These are phyloP conservation scores for Aphaenogaster ashmeadi DNA, from an alignment of 1,140 invertebrate genomes.

Conservation along the genomic window DNA sequence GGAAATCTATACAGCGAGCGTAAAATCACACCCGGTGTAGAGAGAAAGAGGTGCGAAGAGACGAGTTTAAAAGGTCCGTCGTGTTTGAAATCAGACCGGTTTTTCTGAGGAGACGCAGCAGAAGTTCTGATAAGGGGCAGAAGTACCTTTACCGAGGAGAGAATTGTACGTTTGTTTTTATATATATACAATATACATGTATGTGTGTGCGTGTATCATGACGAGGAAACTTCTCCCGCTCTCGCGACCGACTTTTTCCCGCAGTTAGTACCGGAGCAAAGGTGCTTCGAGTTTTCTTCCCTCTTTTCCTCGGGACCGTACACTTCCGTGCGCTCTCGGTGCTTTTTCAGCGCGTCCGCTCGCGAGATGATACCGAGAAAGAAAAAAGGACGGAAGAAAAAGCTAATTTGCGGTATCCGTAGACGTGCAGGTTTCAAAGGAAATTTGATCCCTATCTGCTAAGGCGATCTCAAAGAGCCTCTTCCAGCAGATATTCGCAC, in stretches of 20 bases:
- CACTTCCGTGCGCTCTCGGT: background rate
- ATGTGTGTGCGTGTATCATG: background rate
- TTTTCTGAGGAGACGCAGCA: background rate
- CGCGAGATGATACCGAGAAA: slow-evolving; percentile 3
- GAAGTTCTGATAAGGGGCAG: slow-evolving; percentile 23
- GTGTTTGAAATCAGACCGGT: slow-evolving; percentile 2
- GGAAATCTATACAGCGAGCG: slow-evolving; percentile 5
- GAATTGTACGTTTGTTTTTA: background rate
- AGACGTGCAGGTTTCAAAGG: slow-evolving; percentile 21
- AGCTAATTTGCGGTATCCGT: slow-evolving; percentile 47
- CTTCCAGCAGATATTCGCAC: background rate
- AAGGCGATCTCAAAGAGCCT: background rate
- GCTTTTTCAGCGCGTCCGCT: slow-evolving; percentile 3
- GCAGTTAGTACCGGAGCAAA: slow-evolving; percentile 15
- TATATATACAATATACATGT: no score
- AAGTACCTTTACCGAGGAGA: background rate
- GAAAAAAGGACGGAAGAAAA: background rate
- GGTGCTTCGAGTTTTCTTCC: background rate
- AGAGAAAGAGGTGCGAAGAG: background rate
- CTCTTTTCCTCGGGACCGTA: background rate
- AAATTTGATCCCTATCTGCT: slow-evolving; percentile 39
- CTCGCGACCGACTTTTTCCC: slow-evolving; percentile 28
- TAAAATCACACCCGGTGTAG: slow-evolving; percentile 14
- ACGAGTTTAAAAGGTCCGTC: slow-evolving; percentile 25
- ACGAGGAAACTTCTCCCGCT: slow-evolving; percentile 30